Evolutionary conservation across 2,888 invertebrate genomes (phyloP).

Genomic region (Agelastica alni): DNA sequence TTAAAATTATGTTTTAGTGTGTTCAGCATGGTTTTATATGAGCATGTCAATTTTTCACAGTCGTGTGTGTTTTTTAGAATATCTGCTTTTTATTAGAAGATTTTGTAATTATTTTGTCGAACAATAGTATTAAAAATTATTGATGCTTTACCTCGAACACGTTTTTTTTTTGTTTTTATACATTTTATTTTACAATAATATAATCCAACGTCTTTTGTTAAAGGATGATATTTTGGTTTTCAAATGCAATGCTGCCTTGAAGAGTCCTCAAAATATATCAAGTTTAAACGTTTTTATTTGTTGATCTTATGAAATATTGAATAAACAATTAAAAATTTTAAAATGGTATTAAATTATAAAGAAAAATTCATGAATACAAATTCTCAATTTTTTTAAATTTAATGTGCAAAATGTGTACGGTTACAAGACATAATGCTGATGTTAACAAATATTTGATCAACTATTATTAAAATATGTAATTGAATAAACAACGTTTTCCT

Average conservation of each 20-base stretch:
- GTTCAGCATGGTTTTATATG: slow-evolving; percentile 36
- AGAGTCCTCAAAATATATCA: background rate
- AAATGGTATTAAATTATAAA: too few relatives aligned
- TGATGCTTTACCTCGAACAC: slow-evolving; percentile 27
- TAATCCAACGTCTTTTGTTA: background rate
- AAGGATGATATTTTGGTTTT: background rate
- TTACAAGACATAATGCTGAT: too few relatives aligned
- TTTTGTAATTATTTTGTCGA: slow-evolving; percentile 27
- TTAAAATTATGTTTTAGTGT: slow-evolving; percentile 22
- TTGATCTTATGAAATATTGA: too few relatives aligned
- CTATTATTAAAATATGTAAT: too few relatives aligned
- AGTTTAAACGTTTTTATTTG: background rate
- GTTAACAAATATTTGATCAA: too few relatives aligned
- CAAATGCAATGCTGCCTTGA: background rate
- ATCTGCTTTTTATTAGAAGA: slow-evolving; percentile 29
- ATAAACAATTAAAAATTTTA: too few relatives aligned
- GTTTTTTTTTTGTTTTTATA: slow-evolving; percentile 19
- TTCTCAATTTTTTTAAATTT: too few relatives aligned
- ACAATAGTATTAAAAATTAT: slow-evolving; percentile 24
- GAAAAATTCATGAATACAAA: too few relatives aligned
- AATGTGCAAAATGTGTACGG: too few relatives aligned
- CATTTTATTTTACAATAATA: background rate
- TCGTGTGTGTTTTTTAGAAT: slow-evolving; percentile 39
- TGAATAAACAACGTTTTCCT: too few relatives aligned
- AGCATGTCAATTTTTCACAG: slow-evolving; percentile 39